phyloP scores from a whole-genome alignment of 1,140 invertebrate genomes.

The Oreohelix idahoensis region DNA sequence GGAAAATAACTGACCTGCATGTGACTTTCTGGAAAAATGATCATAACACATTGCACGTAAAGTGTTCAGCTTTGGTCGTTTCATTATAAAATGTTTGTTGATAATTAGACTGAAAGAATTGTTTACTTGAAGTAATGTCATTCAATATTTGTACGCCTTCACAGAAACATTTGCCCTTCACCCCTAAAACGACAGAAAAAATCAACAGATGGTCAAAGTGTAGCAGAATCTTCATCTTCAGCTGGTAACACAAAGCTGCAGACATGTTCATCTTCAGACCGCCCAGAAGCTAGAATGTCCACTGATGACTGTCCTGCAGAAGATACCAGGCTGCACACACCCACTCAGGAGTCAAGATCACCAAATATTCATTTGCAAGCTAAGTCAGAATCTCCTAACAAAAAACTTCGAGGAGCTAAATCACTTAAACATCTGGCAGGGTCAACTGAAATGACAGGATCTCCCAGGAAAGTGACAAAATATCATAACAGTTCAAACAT shows the following conservation, averaged over 20 bases:
- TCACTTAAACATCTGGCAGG: not conserved
- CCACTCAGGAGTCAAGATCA: not conserved
- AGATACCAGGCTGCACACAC: not conserved
- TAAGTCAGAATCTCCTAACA: not conserved
- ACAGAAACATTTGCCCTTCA: slow-evolving; percentile 22
- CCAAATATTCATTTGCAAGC: not conserved
- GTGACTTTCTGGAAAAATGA: too few species aligned
- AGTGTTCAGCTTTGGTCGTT: too few species aligned
- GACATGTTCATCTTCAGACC: not conserved
- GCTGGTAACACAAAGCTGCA: not conserved
- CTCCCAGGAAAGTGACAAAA: not conserved
- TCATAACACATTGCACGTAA: too few species aligned
- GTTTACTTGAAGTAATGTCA: too few species aligned
- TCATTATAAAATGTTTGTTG: too few species aligned
- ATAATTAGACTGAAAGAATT: too few species aligned
- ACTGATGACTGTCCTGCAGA: not conserved
- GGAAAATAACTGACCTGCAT: too few species aligned
- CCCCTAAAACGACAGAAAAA: slow-evolving; percentile 3
- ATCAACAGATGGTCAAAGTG: not conserved
- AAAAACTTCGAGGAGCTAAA: not conserved
- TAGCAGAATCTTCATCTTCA: not conserved
- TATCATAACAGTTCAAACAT: not conserved
- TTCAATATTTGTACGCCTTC: not conserved
- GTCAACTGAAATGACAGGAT: not conserved
- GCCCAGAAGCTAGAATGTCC: not conserved